Percentiles rank a stretch among this genome's conserved stretches.
Evolutionary conservation across 2,888 invertebrate species (phyloP).

Genomic region (Dasysyrphus albostriatus): DNA sequence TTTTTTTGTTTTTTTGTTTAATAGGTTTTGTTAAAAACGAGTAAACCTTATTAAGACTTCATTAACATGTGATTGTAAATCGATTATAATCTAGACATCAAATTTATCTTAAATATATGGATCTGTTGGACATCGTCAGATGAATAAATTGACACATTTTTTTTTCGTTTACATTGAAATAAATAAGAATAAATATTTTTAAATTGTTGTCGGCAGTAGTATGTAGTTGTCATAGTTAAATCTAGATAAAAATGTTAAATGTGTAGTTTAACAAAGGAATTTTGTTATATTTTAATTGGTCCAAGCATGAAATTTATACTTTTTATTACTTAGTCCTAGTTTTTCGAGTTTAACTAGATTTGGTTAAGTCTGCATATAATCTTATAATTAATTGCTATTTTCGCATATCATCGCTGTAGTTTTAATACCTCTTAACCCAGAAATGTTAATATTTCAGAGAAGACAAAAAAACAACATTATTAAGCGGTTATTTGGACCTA

Average conservation of each 20-base stretch:
- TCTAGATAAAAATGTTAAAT: not conserved
- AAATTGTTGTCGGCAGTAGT: not conserved
- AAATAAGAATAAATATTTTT: not conserved
- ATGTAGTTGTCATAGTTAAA: not conserved
- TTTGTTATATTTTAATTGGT: no score
- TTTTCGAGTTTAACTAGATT: no score
- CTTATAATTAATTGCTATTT: no score
- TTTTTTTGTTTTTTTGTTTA: not conserved
- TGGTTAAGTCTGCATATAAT: no score
- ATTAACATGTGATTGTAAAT: slow-evolving; percentile 60
- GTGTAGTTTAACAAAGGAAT: no score
- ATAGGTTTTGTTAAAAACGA: not conserved
- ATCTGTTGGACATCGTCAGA: not conserved
- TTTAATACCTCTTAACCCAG: no score
- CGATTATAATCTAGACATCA: slow-evolving; percentile 50
- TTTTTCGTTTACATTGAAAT: not conserved
- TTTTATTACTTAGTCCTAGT: no score
- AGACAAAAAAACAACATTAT: no score
- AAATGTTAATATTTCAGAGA: no score
- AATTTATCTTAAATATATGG: slow-evolving; percentile 16
- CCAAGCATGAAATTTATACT: no score
- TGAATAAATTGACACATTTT: slow-evolving; percentile 27
- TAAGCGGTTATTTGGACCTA: no score
- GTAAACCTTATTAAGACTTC: slow-evolving; percentile 19
- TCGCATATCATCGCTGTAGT: no score